Evolutionary conservation across 1,140 invertebrate genomes (phyloP).

Genomic region (Caerostris darwini): DNA sequence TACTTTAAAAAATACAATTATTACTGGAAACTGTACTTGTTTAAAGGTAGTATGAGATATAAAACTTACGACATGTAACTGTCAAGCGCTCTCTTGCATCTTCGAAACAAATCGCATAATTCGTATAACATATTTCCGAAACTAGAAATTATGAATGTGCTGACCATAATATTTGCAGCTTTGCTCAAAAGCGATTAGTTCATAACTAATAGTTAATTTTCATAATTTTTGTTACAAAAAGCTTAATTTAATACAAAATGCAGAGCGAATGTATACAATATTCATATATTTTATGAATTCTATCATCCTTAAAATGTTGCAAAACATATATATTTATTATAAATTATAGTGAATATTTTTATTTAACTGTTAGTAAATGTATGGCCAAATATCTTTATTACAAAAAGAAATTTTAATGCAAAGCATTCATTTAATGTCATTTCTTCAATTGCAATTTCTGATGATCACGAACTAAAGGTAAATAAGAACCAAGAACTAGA

Average conservation of each 20-base stretch:
- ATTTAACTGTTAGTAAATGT: neutral
- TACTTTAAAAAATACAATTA: neutral
- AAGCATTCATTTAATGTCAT: neutral
- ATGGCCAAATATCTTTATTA: neutral
- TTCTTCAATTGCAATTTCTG: neutral
- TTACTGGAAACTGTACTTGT: neutral
- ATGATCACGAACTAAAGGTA: neutral
- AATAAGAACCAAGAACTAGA: constrained; percentile 32
- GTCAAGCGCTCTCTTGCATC: constrained; percentile 68
- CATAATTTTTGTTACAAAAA: neutral
- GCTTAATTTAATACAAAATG: neutral
- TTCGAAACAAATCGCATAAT: constrained; percentile 67
- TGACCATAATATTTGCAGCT: neutral
- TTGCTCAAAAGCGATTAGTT: neutral
- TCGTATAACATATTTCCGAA: constrained; percentile 66
- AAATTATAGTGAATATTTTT: neutral
- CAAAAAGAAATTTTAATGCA: neutral
- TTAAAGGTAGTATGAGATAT: neutral
- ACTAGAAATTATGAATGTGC: constrained; percentile 12
- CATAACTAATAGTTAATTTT: neutral
- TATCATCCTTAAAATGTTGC: neutral
- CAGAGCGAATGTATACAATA: neutral
- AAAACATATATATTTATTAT: neutral
- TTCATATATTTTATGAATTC: neutral
- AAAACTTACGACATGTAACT: constrained; percentile 74